Evolutionary conservation across 2,113 vertebrate species (phyloP).

Genomic region (Aptenodytes patagonicus): DNA sequence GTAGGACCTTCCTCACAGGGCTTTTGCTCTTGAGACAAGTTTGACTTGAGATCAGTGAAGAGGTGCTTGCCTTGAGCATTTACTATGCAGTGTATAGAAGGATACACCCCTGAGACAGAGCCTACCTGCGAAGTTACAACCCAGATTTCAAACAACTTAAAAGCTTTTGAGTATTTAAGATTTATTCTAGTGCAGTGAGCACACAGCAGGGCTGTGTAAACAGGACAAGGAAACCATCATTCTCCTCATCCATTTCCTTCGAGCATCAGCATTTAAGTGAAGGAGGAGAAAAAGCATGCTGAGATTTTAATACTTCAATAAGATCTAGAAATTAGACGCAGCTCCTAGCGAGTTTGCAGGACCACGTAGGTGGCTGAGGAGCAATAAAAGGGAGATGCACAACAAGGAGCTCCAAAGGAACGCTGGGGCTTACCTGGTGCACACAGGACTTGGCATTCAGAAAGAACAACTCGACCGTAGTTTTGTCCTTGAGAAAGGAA

Average conservation of each 20-base stretch:
- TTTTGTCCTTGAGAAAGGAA: slow-evolving; percentile 91
- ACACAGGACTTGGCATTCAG: slow-evolving; percentile 94
- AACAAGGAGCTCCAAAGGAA: not conserved
- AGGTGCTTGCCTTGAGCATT: not conserved
- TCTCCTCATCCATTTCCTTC: not conserved
- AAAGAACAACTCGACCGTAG: slow-evolving; percentile 94
- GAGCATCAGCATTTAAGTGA: not conserved
- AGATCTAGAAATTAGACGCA: not conserved
- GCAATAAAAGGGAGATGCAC: not conserved
- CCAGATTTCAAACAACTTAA: not conserved
- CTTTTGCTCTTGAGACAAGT: not conserved
- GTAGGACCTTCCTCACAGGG: not conserved
- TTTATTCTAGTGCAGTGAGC: not conserved
- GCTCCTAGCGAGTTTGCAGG: not conserved
- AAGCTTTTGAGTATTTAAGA: not conserved
- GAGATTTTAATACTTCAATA: not conserved
- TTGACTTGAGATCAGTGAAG: not conserved
- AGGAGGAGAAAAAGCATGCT: not conserved
- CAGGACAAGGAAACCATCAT: not conserved
- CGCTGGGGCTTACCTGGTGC: slow-evolving; percentile 82
- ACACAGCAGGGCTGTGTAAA: not conserved
- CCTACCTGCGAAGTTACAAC: not conserved
- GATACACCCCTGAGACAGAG: not conserved
- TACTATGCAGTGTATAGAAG: not conserved
- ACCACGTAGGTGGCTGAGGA: not conserved